Conservation (phyloP, 2,113 vertebrate species). For the Gnathonemus longibarbis region DNA sequence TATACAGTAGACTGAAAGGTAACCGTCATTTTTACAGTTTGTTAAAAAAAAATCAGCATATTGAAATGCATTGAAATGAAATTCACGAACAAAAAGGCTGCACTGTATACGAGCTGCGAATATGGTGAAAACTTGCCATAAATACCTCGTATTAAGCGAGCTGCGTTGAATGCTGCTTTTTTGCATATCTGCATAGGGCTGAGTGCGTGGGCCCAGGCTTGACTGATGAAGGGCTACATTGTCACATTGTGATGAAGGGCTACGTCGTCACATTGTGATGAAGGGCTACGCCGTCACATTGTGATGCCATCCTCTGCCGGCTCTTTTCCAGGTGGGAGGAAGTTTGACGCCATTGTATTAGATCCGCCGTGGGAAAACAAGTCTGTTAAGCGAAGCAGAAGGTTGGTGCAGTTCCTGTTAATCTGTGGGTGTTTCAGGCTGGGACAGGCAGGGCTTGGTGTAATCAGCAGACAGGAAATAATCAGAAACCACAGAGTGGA, state of each 20-base stretch:
- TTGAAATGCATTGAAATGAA: not conserved
- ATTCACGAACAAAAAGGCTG: not conserved
- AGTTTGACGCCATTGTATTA: constrained; percentile 78
- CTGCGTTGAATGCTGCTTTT: not conserved
- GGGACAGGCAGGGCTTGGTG: not conserved
- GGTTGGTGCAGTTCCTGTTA: constrained; percentile 50
- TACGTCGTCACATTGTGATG: not conserved
- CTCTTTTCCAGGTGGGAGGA: constrained; percentile 64
- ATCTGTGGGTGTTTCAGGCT: not conserved
- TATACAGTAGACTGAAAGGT: not conserved
- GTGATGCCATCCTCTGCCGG: not conserved
- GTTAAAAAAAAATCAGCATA: no score
- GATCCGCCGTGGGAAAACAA: constrained; percentile 97
- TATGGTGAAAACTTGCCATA: not conserved
- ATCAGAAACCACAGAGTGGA: not conserved
- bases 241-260: not conserved
- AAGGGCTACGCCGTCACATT: not conserved
- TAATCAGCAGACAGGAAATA: not conserved
- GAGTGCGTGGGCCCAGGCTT: not conserved
- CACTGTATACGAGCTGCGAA: not conserved
- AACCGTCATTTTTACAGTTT: not conserved
- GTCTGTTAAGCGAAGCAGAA: constrained; percentile 88
- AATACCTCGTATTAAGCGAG: not conserved
- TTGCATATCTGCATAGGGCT: not conserved
- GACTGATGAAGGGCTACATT: not conserved